Evolutionary conservation across 35 echinoderm and acorn worm genomes (phyloP).

Genomic region (Chiridota heheva): DNA sequence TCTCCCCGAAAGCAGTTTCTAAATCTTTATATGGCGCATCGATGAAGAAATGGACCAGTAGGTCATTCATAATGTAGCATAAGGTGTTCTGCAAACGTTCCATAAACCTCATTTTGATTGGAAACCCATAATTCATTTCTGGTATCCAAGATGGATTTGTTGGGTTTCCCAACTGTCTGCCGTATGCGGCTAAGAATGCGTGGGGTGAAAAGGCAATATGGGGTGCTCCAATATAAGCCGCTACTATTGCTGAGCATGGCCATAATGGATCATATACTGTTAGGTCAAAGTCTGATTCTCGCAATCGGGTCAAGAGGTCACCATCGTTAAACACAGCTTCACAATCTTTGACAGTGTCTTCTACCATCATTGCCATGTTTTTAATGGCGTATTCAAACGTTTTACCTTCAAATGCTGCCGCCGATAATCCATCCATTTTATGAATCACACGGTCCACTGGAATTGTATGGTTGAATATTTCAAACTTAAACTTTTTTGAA

Average conservation of each 20-base stretch:
- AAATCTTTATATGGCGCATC: slow-evolving; percentile 11
- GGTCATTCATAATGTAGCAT: slow-evolving; percentile 5
- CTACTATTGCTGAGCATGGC: slow-evolving; percentile 28
- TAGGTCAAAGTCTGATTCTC: not conserved
- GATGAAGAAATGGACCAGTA: slow-evolving; percentile 15
- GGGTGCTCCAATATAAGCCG: slow-evolving; percentile 26
- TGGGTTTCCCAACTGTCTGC: not conserved
- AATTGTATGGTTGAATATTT: slow-evolving; percentile 45
- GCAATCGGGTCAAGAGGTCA: not conserved
- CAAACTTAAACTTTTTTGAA: slow-evolving; percentile 38
- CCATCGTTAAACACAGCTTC: slow-evolving; percentile 5
- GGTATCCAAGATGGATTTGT: slow-evolving; percentile 26
- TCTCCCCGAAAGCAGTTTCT: not conserved
- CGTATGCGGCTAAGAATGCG: slow-evolving; percentile 12
- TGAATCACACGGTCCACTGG: slow-evolving; percentile 26
- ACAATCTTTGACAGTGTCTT: slow-evolving; percentile 17
- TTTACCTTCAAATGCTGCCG: slow-evolving; percentile 32
- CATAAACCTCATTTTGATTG: slow-evolving; percentile 18
- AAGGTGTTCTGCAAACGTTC: slow-evolving; percentile 26
- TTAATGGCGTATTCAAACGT: slow-evolving; percentile 8
- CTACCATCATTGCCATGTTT: slow-evolving; percentile 26
- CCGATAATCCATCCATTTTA: not conserved
- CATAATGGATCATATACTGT: slow-evolving; percentile 37
- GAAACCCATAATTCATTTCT: slow-evolving; percentile 16
- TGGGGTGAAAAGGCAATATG: slow-evolving; percentile 15